These are phyloP conservation scores for Nasonia giraulti DNA, from an alignment of 1,140 invertebrate genomes.

Conservation along the genomic window DNA sequence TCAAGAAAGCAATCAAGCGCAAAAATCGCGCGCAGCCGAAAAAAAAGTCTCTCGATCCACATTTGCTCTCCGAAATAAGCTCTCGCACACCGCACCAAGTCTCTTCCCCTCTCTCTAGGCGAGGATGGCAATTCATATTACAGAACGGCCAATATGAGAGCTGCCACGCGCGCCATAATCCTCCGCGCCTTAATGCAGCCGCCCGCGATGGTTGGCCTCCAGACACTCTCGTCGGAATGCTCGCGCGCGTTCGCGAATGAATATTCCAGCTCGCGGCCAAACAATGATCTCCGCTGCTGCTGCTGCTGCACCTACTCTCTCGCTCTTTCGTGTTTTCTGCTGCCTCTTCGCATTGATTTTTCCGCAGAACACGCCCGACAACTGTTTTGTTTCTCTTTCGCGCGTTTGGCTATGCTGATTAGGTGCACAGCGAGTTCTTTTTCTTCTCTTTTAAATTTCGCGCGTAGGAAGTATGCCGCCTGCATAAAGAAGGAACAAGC, in stretches of 20 bases:
- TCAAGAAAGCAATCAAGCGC: background rate
- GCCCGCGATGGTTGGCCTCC: background rate
- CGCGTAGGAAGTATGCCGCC: background rate
- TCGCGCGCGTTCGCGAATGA: background rate
- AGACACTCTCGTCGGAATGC: background rate
- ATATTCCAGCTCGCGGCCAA: background rate
- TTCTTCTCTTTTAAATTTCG: background rate
- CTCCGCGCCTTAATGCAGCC: background rate
- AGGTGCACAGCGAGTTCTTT: background rate
- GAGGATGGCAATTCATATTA: constrained; percentile 10
- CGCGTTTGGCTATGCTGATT: background rate
- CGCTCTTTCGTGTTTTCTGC: background rate
- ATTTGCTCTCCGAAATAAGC: background rate
- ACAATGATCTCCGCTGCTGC: background rate
- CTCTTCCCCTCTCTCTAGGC: background rate
- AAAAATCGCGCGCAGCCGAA: background rate
- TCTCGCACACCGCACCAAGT: background rate
- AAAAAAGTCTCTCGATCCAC: background rate
- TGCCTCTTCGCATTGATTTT: background rate
- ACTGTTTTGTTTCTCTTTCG: background rate
- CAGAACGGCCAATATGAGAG: constrained; percentile 5
- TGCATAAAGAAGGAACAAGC: too few species aligned
- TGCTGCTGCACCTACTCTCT: background rate
- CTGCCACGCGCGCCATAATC: background rate
- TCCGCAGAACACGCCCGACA: background rate